Percentiles rank a stretch among this genome's conserved stretches.
These are phyloP conservation scores for Sturnira hondurensis DNA, from an alignment of 2,113 vertebrate species.

Conservation along the genomic window DNA sequence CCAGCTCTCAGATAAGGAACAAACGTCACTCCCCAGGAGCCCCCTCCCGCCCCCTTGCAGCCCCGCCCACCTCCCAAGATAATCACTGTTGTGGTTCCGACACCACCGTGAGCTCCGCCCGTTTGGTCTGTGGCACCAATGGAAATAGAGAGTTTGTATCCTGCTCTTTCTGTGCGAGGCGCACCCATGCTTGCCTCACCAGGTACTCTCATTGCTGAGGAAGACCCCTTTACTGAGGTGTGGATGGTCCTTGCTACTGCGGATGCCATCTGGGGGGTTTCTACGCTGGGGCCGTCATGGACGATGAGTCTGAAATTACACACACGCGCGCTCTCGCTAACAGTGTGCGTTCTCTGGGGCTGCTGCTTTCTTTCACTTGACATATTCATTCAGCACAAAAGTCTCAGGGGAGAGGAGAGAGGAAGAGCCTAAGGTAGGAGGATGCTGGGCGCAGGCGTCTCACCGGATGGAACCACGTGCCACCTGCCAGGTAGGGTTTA, in stretches of 20 bases:
- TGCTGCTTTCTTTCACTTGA: not conserved
- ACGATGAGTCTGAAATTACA: not conserved
- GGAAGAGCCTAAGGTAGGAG: fast-evolving
- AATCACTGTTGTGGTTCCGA: fast-evolving
- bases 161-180: not conserved
- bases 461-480: not conserved
- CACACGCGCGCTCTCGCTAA: not conserved
- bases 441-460: fast-evolving
- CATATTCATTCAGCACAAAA: not conserved
- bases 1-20: not conserved
- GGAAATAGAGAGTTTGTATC: fast-evolving
- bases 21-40: fast-evolving
- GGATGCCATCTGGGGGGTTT: fast-evolving
- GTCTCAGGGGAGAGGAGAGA: not conserved
- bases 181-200: fast-evolving
- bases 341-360: fast-evolving
- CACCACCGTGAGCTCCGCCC: fast-evolving
- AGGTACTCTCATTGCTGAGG: fast-evolving
- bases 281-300: fast-evolving
- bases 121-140: not conserved
- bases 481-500: not conserved
- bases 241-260: not conserved
- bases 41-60: fast-evolving
- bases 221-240: fast-evolving
- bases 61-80: not conserved